These are phyloP conservation scores for Temnothorax unifasciatus DNA, from an alignment of 2,888 invertebrate species.

Conservation along the genomic window DNA sequence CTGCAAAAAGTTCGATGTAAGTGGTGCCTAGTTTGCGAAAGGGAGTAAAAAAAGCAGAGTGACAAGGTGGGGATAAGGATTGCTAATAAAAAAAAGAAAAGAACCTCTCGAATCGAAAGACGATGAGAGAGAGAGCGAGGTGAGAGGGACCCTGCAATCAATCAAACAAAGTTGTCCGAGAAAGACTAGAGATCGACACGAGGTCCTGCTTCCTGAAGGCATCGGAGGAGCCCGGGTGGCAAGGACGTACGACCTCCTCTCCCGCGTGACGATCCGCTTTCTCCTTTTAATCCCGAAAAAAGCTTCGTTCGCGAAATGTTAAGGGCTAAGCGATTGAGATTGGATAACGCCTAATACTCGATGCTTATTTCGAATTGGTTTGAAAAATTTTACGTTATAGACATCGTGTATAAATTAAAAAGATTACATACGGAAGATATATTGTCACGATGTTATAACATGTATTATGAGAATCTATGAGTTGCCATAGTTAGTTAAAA, in stretches of 20 bases:
- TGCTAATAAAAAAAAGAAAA: slow-evolving; percentile 33
- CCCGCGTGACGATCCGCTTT: slow-evolving; percentile 49
- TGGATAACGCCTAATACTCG: slow-evolving; percentile 33
- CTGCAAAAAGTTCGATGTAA: slow-evolving; percentile 27
- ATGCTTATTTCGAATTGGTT: neutral
- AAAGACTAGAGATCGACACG: slow-evolving; percentile 52
- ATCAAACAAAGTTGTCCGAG: slow-evolving; percentile 62
- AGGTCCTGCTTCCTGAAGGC: slow-evolving; percentile 29
- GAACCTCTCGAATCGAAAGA: slow-evolving; percentile 26
- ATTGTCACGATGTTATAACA: neutral
- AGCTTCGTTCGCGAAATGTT: slow-evolving; percentile 58
- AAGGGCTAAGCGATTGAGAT: slow-evolving; percentile 31
- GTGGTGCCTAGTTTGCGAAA: slow-evolving; percentile 11
- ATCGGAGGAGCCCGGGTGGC: slow-evolving; percentile 26
- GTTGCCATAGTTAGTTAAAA: neutral
- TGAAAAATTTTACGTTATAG: neutral
- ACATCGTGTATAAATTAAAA: neutral
- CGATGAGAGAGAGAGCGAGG: slow-evolving; percentile 17
- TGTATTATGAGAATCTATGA: neutral
- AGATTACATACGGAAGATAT: neutral
- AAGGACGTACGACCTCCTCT: slow-evolving; percentile 41
- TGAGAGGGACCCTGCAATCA: slow-evolving; percentile 34
- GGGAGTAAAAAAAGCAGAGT: slow-evolving; percentile 1
- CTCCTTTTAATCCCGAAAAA: slow-evolving; percentile 53
- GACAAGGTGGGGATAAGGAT: slow-evolving; percentile 27